Base-by-base conservation (phyloP, 2,113 vertebrate species). In the Lycaon pictus region DNA sequence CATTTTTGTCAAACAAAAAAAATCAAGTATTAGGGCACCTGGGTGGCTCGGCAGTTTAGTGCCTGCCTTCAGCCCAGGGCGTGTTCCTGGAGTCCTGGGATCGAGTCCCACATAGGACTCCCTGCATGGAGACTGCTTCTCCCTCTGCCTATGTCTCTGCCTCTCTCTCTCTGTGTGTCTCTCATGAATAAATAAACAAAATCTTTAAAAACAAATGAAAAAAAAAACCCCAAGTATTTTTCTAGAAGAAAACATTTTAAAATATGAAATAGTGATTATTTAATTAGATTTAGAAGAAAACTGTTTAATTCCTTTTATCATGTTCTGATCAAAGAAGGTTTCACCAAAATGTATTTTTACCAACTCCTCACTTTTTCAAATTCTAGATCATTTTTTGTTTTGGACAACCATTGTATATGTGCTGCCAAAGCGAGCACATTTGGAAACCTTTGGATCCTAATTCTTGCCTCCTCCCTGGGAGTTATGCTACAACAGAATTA, bases 371-470 rank as follows among this genome's bases (percentile, higher is more conserved):
- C 7, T 65, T 85, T 12, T 53, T 95, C 23, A 79, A 71, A 60
- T 86, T 85, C 63, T 95, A 87, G 88, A 69, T 58, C 32, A 19
- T 77, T 74, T 90, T 86, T 60, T 86, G 37, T 92, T 86, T 86
- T 53, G 13, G 88, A 71, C 23, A 77, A 53, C 12, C 3, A 71
- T 19, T 60, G 51, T 43, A 43, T 43, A 43, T 43, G 43, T 43
- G 43, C 43, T 43, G 43, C 43, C 1, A 7, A 43, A 43, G 43
- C 43, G 7, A 43, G 43, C 43, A 43, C 43, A 43, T 86, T 86
- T 53, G 13, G 88, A 71, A 77, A 53, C 12, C 5, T 86, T 25
- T 60, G 51, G 35, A 10, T 69, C 60, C 58, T 69, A 67, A 77
- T 85, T 90, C 63, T 90, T 23, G 23, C 71, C 53, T 85, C 11